Base-by-base conservation (phyloP, 1,140 invertebrate genomes). In the Elymnias hypermnestra region DNA sequence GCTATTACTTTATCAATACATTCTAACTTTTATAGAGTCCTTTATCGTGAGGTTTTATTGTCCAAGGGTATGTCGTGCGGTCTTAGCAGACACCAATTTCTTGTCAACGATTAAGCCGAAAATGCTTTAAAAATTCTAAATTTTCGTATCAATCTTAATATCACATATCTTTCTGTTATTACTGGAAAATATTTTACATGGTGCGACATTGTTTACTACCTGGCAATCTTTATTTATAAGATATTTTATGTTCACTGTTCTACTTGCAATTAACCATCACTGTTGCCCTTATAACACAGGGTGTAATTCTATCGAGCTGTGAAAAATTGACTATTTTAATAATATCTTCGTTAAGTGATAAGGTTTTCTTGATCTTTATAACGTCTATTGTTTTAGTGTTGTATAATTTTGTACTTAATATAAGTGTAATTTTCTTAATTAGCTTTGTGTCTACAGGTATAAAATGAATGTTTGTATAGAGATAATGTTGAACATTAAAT, bases 401-500 rank as follows among this genome's bases (percentile, higher is more conserved):
- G 14, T 38, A 41, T 41, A 48, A 39, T 48, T 41, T 49, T 49
- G 15, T 40, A 49, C 46, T 35, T 41, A 36, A 15, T 21, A 13
- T 31, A 44, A 29, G 22, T 21, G 39, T 41, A 43, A 22, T 42
- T 44, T 40, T 51, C 36, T 39, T 44, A 26, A 43, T 17, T n/a
- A 43, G 37, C 13, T 18, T 38, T 37, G 33, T 50, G 40, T 49
- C 48, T 39, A 51, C 17, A 25, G 29, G 35, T 49, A 40, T 29
- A 42, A 38, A 29, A 38, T 43, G 43, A 23, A 36, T 43, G 40
- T 51, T 44, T 44, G 33, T 51, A 51, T 51, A 44, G 44, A 51
- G 14, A 22, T 5, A 51, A 38, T 51, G 48, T 51, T 51, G 44
- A 38, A 1, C 29, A 25, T 39, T 28, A 10, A 40, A 15, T 40